These are phyloP conservation scores for Trachurus trachurus DNA, from an alignment of 2,797 vertebrate genomes.

Conservation along the genomic window DNA sequence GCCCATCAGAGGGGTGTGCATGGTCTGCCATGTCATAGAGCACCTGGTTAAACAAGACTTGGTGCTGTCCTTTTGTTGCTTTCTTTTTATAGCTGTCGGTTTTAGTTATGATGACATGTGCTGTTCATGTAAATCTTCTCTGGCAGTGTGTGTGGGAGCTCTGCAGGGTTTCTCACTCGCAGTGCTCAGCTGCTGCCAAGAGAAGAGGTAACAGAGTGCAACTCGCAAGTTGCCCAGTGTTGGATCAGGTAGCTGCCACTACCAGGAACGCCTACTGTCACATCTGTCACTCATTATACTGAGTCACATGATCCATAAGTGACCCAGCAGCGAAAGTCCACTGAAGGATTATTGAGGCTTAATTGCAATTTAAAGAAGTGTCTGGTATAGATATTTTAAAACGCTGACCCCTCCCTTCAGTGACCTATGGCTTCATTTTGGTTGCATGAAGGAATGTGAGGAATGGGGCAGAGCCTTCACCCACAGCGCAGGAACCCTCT, in stretches of 20 bases:
- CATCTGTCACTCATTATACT: slow-evolving; percentile 12
- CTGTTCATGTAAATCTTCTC: slow-evolving; percentile 62
- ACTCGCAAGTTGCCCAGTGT: slow-evolving; percentile 21
- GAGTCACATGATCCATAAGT: slow-evolving; percentile 43
- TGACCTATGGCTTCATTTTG: slow-evolving; percentile 19
- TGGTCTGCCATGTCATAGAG: background rate
- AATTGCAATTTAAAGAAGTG: background rate
- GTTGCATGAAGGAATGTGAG: slow-evolving; percentile 52
- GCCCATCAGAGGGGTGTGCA: background rate
- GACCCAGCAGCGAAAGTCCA: slow-evolving; percentile 15
- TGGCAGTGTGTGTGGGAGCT: slow-evolving; percentile 37
- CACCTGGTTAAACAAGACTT: slow-evolving; percentile 30
- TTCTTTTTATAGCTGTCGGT: slow-evolving; percentile 63
- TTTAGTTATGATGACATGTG: slow-evolving; percentile 45
- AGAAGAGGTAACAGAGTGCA: slow-evolving; percentile 6
- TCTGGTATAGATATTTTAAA: background rate
- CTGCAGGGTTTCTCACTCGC: slow-evolving; percentile 23
- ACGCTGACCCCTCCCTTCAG: slow-evolving; percentile 14
- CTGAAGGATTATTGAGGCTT: background rate
- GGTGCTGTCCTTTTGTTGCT: slow-evolving; percentile 42
- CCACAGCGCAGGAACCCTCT: slow-evolving; percentile 33
- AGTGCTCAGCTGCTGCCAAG: slow-evolving; percentile 49
- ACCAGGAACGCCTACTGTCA: slow-evolving; percentile 15
- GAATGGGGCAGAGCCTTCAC: slow-evolving; percentile 51
- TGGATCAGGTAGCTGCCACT: slow-evolving; percentile 61